Conservation (phyloP, 2,113 vertebrate genomes). For the Chaetops frenatus region DNA sequence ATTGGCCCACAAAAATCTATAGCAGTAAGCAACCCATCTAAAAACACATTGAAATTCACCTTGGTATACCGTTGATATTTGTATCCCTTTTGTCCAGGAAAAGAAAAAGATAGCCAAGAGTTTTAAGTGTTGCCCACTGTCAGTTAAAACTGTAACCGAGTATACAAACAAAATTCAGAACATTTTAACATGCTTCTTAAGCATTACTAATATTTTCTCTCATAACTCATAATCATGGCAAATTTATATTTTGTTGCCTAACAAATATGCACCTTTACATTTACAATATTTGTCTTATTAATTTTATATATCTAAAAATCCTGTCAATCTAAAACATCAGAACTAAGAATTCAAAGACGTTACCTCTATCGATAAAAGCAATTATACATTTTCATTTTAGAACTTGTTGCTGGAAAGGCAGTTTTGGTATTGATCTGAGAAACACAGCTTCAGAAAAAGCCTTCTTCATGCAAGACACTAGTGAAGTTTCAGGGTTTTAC, state of each 20-base stretch:
- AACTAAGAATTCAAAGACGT: background rate
- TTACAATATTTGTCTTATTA: background rate
- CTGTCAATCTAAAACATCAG: background rate
- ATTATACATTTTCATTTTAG: background rate
- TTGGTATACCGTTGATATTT: background rate
- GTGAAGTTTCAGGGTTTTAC: background rate
- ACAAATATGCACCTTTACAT: background rate
- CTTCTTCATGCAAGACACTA: background rate
- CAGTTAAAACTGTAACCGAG: background rate
- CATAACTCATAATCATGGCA: background rate
- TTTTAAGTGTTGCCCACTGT: background rate
- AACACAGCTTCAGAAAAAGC: background rate
- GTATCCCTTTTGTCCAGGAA: background rate
- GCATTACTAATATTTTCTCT: background rate
- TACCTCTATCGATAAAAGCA: background rate
- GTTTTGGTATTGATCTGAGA: background rate
- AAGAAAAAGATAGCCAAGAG: background rate
- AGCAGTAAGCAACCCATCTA: background rate
- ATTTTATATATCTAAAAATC: background rate
- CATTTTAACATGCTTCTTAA: background rate
- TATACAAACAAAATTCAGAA: background rate
- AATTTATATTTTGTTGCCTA: background rate
- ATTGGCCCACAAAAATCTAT: background rate
- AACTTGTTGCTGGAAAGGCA: background rate
- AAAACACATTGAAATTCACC: slow-evolving; percentile 9